Conservation (phyloP, 2,113 vertebrate species). For the Seriola rivoliana region DNA sequence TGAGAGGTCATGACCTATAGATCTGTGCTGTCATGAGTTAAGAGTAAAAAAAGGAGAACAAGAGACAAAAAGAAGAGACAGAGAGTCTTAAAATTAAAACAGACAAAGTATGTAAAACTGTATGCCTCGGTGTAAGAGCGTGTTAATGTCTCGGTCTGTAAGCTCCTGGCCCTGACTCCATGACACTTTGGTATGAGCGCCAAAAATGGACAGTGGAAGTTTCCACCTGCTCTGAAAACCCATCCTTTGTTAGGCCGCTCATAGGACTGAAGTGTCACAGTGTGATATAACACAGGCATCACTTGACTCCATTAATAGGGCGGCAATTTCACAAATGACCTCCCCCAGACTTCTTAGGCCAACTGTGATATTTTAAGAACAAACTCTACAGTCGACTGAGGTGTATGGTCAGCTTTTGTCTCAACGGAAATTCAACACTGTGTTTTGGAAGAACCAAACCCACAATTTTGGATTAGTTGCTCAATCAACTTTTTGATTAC, state of each 20-base stretch:
- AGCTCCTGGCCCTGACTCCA: not conserved
- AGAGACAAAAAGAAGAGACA: slow-evolving; percentile 26
- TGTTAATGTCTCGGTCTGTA: not conserved
- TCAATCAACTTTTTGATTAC: no score
- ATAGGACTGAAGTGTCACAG: slow-evolving; percentile 47
- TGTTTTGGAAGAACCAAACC: slow-evolving; percentile 2
- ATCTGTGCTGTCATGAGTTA: slow-evolving; percentile 31
- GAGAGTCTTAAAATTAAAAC: slow-evolving; percentile 10
- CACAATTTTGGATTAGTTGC: not conserved
- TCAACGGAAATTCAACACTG: not conserved
- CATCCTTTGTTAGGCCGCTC: slow-evolving; percentile 34
- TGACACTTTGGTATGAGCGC: slow-evolving; percentile 2
- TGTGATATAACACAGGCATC: slow-evolving; percentile 39
- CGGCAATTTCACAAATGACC: slow-evolving; percentile 14
- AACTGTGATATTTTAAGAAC: slow-evolving; percentile 16
- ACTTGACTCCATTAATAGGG: slow-evolving; percentile 25
- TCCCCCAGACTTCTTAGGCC: not conserved
- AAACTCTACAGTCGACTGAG: not conserved
- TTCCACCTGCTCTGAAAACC: slow-evolving; percentile 54
- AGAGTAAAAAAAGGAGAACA: slow-evolving; percentile 15
- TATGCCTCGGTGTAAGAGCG: slow-evolving; percentile 9
- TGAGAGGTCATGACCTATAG: slow-evolving; percentile 55
- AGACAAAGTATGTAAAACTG: not conserved
- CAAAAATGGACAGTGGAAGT: slow-evolving; percentile 26
- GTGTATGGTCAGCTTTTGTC: not conserved